A percentile compares a stretch with the other conserved stretches of the same genome.
Evolutionary conservation across 2,888 invertebrate species (phyloP).

Genomic region (Icerya purchasi): DNA sequence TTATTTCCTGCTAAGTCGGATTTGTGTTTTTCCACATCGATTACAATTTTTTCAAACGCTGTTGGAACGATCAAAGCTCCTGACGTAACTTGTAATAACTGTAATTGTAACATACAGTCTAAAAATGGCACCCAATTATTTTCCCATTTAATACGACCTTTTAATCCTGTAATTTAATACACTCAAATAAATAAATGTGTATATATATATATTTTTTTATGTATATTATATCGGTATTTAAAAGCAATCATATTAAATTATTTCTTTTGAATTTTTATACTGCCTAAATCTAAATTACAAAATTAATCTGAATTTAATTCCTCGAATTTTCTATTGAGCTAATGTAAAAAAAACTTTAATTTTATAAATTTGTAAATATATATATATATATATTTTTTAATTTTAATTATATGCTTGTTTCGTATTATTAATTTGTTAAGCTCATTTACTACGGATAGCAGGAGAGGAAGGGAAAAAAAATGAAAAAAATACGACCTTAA

Average conservation of each 20-base stretch:
- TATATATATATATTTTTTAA: too few relatives aligned
- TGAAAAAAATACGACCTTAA: too few relatives aligned
- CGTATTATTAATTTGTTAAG: too few relatives aligned
- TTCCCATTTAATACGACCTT: slow-evolving; percentile 12
- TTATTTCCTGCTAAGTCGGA: too few relatives aligned
- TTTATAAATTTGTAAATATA: too few relatives aligned
- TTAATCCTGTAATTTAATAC: slow-evolving; percentile 10
- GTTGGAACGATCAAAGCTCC: slow-evolving; percentile 13
- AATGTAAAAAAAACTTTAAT: too few relatives aligned
- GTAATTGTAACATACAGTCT: slow-evolving; percentile 14
- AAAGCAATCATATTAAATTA: not conserved
- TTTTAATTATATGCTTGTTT: too few relatives aligned
- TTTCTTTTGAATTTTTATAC: not conserved
- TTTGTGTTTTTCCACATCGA: slow-evolving; percentile 11
- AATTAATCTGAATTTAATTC: too few relatives aligned
- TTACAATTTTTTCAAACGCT: slow-evolving; percentile 13
- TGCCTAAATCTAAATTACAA: not conserved
- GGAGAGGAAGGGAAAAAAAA: too few relatives aligned
- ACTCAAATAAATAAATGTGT: not conserved
- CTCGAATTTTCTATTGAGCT: too few relatives aligned
- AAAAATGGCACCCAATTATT: slow-evolving; percentile 15
- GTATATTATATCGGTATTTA: not conserved
- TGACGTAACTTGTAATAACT: slow-evolving; percentile 5
- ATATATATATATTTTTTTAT: too few relatives aligned
- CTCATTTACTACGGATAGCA: too few relatives aligned